Base-by-base conservation (phyloP, 37 sponge, comb jelly and placozoan genomes). In the Chondrilla cf. caribensis region DNA sequence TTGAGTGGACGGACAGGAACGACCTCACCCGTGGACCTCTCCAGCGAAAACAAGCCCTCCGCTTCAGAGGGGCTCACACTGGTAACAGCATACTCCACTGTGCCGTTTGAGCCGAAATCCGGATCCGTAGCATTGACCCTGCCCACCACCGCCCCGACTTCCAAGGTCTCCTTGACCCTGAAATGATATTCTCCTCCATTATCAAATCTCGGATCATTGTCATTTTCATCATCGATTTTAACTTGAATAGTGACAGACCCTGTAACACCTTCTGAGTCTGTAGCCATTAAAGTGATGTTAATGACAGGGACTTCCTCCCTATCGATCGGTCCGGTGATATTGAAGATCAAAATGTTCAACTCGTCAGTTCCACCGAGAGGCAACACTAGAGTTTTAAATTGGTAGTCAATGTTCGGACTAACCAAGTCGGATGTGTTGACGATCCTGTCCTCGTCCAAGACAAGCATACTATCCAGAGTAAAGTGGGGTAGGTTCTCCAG, bases 51-150 rank as follows among this genome's bases (percentile, higher is more conserved):
- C 86, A 84, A 85, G 1, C 58, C 51, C 15, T 24, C 51, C 6
- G 88, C 88, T 33, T 3, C 60, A 29, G 39, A 2, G 11, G 82
- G 78, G 28, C 76, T 37, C 5, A 79, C 65, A 0, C 17, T 11
- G 22, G 65, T 37, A 21, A 91, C 55, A 6, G 64, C 26, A 32
- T 86, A 93, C 18, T 22, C 8, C 24, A 89, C 51, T 3, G 82
- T 71, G 19, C 85, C 87, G 68, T 93, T 91, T n/a, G 58, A 66
- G 0, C 80, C 86, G 0, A 14, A 32, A 26, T 89, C 93, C 22
- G 62, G 32, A 59, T 86, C 89, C 8, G 0, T 26, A 38, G 93
- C 93, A n/a, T 32, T 32, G 14, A 93, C 70, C 36, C 19, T 58
- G 26, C 42, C 14, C 21, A 91, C 54, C 9, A 57, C 55, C 8